These are phyloP conservation scores for Eupithecia inturbata DNA, from an alignment of 2,888 invertebrate species.

Conservation along the genomic window DNA sequence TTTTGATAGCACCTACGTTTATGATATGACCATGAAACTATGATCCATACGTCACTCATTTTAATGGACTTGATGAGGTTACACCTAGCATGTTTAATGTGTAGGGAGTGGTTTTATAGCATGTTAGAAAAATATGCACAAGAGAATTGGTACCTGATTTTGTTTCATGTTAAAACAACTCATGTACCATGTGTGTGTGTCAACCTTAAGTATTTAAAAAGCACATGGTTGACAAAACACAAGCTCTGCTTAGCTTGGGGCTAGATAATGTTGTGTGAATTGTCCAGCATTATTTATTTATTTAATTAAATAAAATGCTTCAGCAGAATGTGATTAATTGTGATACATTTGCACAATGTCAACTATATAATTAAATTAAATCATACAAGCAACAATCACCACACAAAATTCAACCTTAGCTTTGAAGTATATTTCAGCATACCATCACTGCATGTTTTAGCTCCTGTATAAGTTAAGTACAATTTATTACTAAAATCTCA, in stretches of 20 bases:
- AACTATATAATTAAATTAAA: background rate
- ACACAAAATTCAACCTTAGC: conserved; percentile 3
- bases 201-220: no score
- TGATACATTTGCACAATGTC: background rate
- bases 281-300: no score
- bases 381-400: background rate
- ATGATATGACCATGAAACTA: background rate
- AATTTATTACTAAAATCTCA: background rate
- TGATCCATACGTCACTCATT: background rate
- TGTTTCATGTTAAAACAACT: background rate
- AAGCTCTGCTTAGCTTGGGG: no score
- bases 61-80: background rate
- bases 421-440: conserved; percentile 15
- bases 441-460: conserved; percentile 33
- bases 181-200: no score
- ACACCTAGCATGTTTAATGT: background rate
- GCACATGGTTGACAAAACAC: no score
- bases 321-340: background rate
- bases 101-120: background rate
- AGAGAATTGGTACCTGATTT: background rate
- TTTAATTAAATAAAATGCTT: background rate
- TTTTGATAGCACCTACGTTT: background rate
- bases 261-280: no score
- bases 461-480: conserved; percentile 8
- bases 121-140: background rate